Base-by-base conservation (phyloP, 2,797 vertebrate species). In the Brachymystax lenok region DNA sequence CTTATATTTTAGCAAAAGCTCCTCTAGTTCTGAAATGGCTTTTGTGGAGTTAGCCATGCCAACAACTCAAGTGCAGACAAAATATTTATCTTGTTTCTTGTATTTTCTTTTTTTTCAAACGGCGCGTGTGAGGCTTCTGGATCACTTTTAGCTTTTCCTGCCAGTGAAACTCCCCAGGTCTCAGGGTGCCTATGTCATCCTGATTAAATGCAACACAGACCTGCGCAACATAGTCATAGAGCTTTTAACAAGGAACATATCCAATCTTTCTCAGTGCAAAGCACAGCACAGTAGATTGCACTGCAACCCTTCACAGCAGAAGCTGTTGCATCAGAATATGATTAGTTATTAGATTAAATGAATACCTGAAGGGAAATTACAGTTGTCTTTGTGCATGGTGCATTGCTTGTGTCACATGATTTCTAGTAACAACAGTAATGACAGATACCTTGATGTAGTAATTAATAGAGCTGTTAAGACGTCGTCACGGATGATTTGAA, bases 1-100 rank as follows among this genome's bases (percentile, higher is more conserved):
- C 14, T 61, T 74, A 27, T 24, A 27, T 63, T 81, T 78, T 79
- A 59, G 81, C 52, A 74, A 17, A 40, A n/a, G 40, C 10, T 46
- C 40, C 56, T 59, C n/a, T 59, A 59, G 56, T 16, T 24, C 24
- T 63, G n/a, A 10, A 1, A 12, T 21, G 24, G 21, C 8, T 63
- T 63, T 61, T 21, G n/a, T 59, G 56, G 17, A n/a, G n/a, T 59
- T 61, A 61, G 7, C 21, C 59, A 61, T 10, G 21, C 54, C 54
- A 19, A 6, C n/a, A 16, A 59, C 17, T 54, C 4, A 54, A 54
- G 4, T 54, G 4, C 19, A 59, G 54, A n/a, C 5, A 59, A 59
- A 59, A 59, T 59, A 6, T 8, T 59, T 59, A 0, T 5, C 54
- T 59, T 59, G 54, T 59, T 56, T 56, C 19, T 40, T 40, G 40